Conservation (phyloP, 2,113 vertebrate species). For the Halcyon malimbica region DNA sequence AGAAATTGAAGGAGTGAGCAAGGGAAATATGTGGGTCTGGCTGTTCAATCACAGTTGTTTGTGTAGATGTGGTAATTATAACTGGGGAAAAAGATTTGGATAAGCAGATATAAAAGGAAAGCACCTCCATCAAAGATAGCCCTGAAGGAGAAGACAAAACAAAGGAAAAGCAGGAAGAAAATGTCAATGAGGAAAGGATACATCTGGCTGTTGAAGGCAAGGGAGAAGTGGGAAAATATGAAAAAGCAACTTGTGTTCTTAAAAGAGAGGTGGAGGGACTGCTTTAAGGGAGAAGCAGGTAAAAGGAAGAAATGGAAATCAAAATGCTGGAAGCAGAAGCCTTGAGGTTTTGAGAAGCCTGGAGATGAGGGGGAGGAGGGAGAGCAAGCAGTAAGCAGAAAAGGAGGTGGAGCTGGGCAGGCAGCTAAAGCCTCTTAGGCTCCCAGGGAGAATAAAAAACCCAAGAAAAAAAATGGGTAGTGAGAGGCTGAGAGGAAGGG, state of each 20-base stretch:
- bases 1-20: neutral
- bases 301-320: slow-evolving; percentile 23
- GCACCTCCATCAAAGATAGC: neutral
- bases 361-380: slow-evolving; percentile 34
- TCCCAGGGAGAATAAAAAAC: neutral
- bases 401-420: slow-evolving; percentile 48
- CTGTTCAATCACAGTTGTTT: neutral
- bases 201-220: neutral
- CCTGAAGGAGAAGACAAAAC: neutral
- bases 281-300: neutral
- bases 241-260: neutral
- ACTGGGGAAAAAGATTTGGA: neutral
- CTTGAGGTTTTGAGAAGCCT: slow-evolving; percentile 33
- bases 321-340: slow-evolving; percentile 35
- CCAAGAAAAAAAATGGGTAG: neutral
- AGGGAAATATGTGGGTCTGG: neutral
- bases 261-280: neutral
- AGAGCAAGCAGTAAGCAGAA: slow-evolving; percentile 5
- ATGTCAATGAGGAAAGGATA: neutral
- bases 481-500: neutral
- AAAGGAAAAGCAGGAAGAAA: slow-evolving; percentile 29
- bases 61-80: neutral
- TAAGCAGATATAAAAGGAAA: neutral
- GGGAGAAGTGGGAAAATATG: neutral
- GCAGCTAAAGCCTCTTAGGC: neutral